These are phyloP conservation scores for Malurus elegans DNA, from an alignment of 2,113 vertebrate species.

Conservation along the genomic window DNA sequence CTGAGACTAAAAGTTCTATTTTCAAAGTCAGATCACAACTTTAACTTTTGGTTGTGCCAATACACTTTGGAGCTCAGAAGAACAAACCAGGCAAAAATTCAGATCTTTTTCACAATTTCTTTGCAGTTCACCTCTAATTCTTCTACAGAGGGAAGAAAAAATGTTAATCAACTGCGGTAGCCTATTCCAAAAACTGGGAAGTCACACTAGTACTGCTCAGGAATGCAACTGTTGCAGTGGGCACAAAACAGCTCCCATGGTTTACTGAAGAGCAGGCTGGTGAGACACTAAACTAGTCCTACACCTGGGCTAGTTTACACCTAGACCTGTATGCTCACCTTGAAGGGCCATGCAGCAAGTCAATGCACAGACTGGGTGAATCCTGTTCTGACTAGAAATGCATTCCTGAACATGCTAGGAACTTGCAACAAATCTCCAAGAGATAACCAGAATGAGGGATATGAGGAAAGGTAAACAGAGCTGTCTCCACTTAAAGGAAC, in stretches of 20 bases:
- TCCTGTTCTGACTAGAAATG: neutral
- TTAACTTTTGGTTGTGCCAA: neutral
- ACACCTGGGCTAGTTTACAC: neutral
- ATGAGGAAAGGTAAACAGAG: neutral
- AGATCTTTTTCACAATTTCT: neutral
- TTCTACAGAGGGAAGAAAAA: neutral
- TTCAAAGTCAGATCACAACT: neutral
- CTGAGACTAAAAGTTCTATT: neutral
- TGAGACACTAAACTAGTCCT: neutral
- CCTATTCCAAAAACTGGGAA: neutral
- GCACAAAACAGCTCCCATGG: neutral
- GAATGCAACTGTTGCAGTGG: neutral
- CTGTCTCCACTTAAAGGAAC: neutral
- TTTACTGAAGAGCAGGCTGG: accelerated
- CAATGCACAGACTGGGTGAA: neutral
- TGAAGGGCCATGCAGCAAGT: neutral
- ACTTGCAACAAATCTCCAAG: neutral
- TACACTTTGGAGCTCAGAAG: neutral
- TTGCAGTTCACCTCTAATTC: neutral
- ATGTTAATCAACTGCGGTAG: neutral
- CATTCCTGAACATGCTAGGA: neutral
- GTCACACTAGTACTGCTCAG: neutral
- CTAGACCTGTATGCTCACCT: neutral
- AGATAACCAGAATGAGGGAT: neutral
- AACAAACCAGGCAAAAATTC: neutral